These are phyloP conservation scores for Drosophila chauvacae DNA, from an alignment of 1,140 invertebrate species.

Conservation along the genomic window DNA sequence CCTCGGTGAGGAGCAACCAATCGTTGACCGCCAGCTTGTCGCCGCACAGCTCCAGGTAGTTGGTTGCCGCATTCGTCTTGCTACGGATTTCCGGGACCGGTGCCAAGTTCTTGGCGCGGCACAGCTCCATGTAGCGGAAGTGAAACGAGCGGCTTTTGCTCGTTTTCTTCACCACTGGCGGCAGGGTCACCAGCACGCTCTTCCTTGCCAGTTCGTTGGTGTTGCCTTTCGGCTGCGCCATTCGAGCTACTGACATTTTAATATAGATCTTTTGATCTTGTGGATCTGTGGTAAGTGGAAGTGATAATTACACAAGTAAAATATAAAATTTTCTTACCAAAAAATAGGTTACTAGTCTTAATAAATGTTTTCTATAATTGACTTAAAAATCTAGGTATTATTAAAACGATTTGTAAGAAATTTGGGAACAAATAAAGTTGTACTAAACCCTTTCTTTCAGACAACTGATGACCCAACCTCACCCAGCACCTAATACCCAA, in stretches of 20 bases:
- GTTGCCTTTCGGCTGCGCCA: constrained; percentile 16
- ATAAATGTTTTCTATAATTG: constrained; percentile 7
- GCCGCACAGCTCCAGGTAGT: constrained; percentile 86
- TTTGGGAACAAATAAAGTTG: not conserved
- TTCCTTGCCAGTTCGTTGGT: constrained; percentile 36
- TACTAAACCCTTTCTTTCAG: not conserved
- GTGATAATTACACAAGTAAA: not conserved
- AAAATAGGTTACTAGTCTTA: constrained; percentile 6
- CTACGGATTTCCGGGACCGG: constrained; percentile 71
- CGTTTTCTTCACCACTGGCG: constrained; percentile 59
- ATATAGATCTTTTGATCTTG: not conserved
- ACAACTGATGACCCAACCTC: not conserved
- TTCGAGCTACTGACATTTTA: constrained; percentile 48
- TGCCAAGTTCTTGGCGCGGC: constrained; percentile 74
- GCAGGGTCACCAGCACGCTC: constrained; percentile 37
- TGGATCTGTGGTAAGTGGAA: not conserved
- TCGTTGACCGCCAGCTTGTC: constrained; percentile 88
- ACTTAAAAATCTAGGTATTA: constrained; percentile 6
- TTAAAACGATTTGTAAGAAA: not conserved
- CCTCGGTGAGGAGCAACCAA: constrained; percentile 87
- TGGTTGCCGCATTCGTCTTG: constrained; percentile 84
- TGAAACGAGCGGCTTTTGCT: constrained; percentile 81
- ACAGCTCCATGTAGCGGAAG: constrained; percentile 78
- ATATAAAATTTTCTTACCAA: not conserved
- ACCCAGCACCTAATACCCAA: not conserved